These are phyloP conservation scores for Crotalus viridis DNA, from an alignment of 2,113 vertebrate genomes.

Conservation along the genomic window DNA sequence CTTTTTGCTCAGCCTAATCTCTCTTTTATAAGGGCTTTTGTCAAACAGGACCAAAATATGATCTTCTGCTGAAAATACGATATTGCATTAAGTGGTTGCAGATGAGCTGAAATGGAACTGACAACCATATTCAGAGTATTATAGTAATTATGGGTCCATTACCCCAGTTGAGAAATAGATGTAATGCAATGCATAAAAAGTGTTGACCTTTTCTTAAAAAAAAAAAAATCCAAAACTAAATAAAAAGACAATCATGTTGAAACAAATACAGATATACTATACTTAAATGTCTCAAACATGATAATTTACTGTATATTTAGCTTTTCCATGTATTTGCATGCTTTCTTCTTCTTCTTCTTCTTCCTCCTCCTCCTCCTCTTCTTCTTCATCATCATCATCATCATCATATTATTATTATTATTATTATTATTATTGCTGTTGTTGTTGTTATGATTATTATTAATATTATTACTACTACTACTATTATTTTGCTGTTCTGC, in stretches of 20 bases:
- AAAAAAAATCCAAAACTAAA: neutral
- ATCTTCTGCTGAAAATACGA: conserved; percentile 31
- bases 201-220: neutral
- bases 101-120: conserved; percentile 20
- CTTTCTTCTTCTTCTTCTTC: no score
- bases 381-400: no score
- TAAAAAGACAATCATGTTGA: conserved; percentile 21
- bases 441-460: no score
- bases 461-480: no score
- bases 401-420: no score
- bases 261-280: neutral
- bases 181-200: neutral
- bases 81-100: conserved; percentile 35
- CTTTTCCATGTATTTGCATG: neutral
- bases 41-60: conserved; percentile 41
- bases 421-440: no score
- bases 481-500: neutral
- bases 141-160: neutral
- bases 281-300: neutral
- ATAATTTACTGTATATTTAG: neutral
- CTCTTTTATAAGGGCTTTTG: conserved; percentile 45
- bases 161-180: neutral
- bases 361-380: neutral
- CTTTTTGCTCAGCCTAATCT: conserved; percentile 34
- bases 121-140: conserved; percentile 12